Base-by-base conservation (phyloP, 2,888 invertebrate genomes). In the Ennomos quercinarius region DNA sequence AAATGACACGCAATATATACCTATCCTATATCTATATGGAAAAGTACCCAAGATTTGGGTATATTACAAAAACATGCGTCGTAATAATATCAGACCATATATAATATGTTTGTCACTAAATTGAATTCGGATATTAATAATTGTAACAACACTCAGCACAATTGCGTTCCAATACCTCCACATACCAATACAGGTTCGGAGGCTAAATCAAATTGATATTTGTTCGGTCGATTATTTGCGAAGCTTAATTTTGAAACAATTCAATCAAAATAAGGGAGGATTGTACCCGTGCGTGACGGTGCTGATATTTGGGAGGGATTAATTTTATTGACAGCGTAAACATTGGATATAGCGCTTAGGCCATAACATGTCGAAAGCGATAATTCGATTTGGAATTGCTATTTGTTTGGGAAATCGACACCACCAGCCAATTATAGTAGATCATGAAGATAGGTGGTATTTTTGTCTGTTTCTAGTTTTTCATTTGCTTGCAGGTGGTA, bases 401-500 rank as follows among this genome's bases (percentile, higher is more conserved):
- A 73, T 74, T 74, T 71, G 68, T 52, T 49, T 48, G 66, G 66
- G 65, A 63, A 68, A 71, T 59, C 76, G 69, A 57, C 45, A 66
- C 64, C 57, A 67, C 67, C 67, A 44, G 41, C 51, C 55, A 45
- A 49, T 61, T 27, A 27, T 27, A 61, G 61, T 57, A 46, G 61
- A 8, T 4, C 9, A 3, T 34, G 37, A 38, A n/a, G 11, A 45
- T 35, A 41, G 27, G 38, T 47, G 11, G 11, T 10, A 13, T 12
- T 45, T 38, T 27, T 50, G 6, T 27, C 2, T 6, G 27, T 49
- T 40, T 50, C 4, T 36, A 5, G 17, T 1, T 27, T 10, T 11
- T 4, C 10, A 9, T 70, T 70, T 51, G 62, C 70, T 38, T 49
- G 38, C 93, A 97, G 97, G 97, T 97, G 72, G 94, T 97, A 79